A percentile compares a stretch with the other conserved stretches of the same genome.
phyloP scores from a whole-genome alignment of 64 coral and sea anemone genomes.

The Trachythela sp. region DNA sequence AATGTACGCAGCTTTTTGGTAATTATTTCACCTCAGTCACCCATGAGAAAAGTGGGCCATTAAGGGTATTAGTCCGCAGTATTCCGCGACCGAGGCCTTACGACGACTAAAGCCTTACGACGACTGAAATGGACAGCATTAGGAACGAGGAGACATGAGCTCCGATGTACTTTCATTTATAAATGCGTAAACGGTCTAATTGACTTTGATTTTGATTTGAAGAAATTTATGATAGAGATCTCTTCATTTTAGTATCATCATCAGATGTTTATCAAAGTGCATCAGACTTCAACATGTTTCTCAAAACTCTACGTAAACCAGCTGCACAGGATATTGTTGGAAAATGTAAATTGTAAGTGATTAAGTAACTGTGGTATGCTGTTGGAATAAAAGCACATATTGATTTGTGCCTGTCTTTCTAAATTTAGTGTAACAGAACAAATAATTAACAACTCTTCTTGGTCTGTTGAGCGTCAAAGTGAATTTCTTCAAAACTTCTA shows the following conservation, averaged over 20 bases:
- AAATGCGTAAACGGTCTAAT: too few relatives aligned
- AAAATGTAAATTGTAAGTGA: conserved; percentile 80
- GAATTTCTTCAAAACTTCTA: conserved; percentile 97
- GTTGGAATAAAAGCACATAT: not conserved
- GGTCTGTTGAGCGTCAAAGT: conserved; percentile 82
- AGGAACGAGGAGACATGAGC: too few relatives aligned
- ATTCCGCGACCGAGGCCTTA: too few relatives aligned
- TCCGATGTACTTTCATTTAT: too few relatives aligned
- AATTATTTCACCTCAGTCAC: too few relatives aligned
- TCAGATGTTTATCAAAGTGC: conserved; percentile 17
- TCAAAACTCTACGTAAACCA: conserved; percentile 79
- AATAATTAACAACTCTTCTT: conserved; percentile 50
- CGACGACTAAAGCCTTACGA: too few relatives aligned
- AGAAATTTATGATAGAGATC: too few relatives aligned
- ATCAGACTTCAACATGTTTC: conserved; percentile 76
- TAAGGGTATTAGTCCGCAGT: too few relatives aligned
- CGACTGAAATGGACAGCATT: too few relatives aligned
- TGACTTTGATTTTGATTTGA: too few relatives aligned
- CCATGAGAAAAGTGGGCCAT: too few relatives aligned
- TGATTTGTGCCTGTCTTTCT: not conserved
- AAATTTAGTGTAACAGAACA: conserved; percentile 63
- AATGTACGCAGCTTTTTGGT: too few relatives aligned
- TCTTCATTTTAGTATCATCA: not conserved
- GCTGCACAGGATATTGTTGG: conserved; percentile 92
- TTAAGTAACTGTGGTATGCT: not conserved